phyloP scores from a whole-genome alignment of 2,113 vertebrate species.

The Fukomys damarensis region DNA sequence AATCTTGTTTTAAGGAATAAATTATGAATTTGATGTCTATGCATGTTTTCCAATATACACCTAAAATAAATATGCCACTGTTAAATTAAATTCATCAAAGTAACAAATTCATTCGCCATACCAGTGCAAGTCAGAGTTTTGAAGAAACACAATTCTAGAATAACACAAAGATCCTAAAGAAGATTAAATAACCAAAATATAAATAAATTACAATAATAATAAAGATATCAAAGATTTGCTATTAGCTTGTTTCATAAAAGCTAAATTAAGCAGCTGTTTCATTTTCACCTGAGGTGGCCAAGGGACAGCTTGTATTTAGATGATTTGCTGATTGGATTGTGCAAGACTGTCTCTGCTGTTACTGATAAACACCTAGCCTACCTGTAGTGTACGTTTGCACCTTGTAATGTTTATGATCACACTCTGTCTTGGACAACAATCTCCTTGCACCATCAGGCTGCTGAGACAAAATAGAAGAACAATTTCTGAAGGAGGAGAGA shows the following conservation, averaged over 20 bases:
- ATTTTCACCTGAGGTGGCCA: conserved; percentile 79
- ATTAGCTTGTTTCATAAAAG: conserved; percentile 76
- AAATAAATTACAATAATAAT: conserved; percentile 61
- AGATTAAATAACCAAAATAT: conserved; percentile 45
- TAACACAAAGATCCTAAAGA: conserved; percentile 43
- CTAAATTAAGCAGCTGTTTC: conserved; percentile 85
- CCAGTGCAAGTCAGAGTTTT: background rate
- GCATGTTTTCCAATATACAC: background rate
- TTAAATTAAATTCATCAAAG: background rate
- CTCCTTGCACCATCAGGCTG: conserved; percentile 53
- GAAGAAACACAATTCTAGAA: conserved; percentile 16
- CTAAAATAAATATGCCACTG: background rate
- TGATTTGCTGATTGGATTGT: conserved; percentile 79
- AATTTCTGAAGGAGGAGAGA: conserved; percentile 64
- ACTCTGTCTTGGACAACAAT: conserved; percentile 63
- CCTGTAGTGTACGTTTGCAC: conserved; percentile 78
- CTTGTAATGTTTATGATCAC: conserved; percentile 79
- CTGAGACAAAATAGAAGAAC: conserved; percentile 64
- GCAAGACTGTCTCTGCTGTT: conserved; percentile 74
- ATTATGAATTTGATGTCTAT: background rate
- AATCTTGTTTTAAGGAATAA: conserved; percentile 2
- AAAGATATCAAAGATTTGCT: conserved; percentile 77
- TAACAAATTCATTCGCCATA: background rate
- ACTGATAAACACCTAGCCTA: conserved; percentile 71
- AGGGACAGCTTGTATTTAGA: conserved; percentile 74